These are phyloP conservation scores for Barnardius zonarius DNA, from an alignment of 2,113 vertebrate genomes.

Conservation along the genomic window DNA sequence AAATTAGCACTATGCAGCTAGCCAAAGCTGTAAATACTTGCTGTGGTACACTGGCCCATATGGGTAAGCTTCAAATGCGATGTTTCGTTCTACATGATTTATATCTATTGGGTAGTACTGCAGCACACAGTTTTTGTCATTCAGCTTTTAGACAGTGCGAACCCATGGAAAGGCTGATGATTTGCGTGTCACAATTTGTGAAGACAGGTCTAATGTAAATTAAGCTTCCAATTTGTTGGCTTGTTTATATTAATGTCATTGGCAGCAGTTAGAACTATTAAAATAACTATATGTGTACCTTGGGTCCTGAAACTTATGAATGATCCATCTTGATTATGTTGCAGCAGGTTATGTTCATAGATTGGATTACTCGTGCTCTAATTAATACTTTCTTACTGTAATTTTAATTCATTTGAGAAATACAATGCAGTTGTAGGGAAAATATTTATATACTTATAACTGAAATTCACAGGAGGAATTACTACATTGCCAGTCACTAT, in stretches of 20 bases:
- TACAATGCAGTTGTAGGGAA: background rate
- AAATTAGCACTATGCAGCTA: background rate
- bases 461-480: background rate
- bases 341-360: background rate
- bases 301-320: background rate
- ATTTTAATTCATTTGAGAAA: background rate
- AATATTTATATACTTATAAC: background rate
- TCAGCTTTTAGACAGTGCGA: background rate
- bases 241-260: background rate
- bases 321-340: background rate
- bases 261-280: background rate
- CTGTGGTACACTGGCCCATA: background rate
- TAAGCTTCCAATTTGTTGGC: background rate
- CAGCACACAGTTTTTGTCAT: background rate
- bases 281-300: background rate
- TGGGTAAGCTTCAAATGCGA: background rate
- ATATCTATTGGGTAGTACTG: background rate
- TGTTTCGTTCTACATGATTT: background rate
- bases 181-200: background rate
- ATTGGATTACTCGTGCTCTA: background rate
- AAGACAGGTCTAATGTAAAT: background rate
- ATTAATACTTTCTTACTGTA: constrained; percentile 1
- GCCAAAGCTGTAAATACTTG: background rate
- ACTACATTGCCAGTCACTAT: background rate
- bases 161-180: background rate